Evolutionary conservation across 2,797 vertebrate genomes (phyloP).

Genomic region (Brotula barbata): DNA sequence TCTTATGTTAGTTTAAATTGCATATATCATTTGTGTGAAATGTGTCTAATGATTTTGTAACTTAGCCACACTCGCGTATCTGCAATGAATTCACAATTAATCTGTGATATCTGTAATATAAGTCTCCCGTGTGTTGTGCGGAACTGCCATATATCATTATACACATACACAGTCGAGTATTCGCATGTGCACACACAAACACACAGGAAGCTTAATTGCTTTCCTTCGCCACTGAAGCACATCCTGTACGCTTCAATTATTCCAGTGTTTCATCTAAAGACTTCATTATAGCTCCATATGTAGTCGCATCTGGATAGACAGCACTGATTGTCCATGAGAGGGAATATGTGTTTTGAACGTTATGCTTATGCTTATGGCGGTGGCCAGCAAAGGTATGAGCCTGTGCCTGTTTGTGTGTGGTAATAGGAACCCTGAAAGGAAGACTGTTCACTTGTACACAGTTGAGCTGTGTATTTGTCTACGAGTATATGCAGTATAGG

Average conservation of each 20-base stretch:
- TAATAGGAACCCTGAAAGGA: too few relatives aligned
- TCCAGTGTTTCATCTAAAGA: slow-evolving; percentile 67
- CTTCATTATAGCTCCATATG: slow-evolving; percentile 77
- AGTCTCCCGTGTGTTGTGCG: slow-evolving; percentile 44
- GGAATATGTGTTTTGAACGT: slow-evolving; percentile 27
- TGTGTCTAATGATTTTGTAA: slow-evolving; percentile 31
- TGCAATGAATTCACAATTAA: slow-evolving; percentile 66
- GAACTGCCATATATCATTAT: slow-evolving; percentile 50
- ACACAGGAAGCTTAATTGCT: slow-evolving; percentile 71
- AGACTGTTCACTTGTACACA: slow-evolving; percentile 2
- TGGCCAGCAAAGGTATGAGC: background rate
- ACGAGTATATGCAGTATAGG: slow-evolving; percentile 18
- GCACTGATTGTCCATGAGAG: background rate
- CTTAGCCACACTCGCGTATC: slow-evolving; percentile 16
- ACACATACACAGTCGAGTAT: slow-evolving; percentile 21
- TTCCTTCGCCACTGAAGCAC: slow-evolving; percentile 56
- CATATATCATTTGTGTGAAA: slow-evolving; percentile 11
- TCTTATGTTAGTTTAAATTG: slow-evolving; percentile 18
- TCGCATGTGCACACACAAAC: slow-evolving; percentile 33
- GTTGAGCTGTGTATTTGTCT: slow-evolving; percentile 19
- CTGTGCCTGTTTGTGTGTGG: background rate
- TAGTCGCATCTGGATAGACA: slow-evolving; percentile 60
- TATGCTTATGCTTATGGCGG: slow-evolving; percentile 17
- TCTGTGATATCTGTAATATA: slow-evolving; percentile 62
- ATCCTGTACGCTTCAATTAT: slow-evolving; percentile 75